Percentiles rank a stretch among this genome's conserved stretches.
Conservation (phyloP, 1,140 invertebrate species). For the Bombus cullumanus region DNA sequence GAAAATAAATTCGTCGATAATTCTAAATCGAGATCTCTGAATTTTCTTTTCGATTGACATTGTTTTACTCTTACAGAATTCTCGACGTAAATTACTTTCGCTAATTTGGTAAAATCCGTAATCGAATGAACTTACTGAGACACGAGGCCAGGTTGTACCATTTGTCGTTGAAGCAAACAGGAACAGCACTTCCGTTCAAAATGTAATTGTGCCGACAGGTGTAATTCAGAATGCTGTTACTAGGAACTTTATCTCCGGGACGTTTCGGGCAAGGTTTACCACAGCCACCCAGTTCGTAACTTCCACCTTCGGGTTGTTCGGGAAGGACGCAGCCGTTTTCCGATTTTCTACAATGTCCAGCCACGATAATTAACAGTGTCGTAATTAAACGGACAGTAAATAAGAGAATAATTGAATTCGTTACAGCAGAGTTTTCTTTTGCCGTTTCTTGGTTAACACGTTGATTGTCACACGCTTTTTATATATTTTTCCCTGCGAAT, state of each 20-base stretch:
- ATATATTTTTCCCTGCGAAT: no score
- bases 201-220: slow-evolving; percentile 64
- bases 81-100: neutral
- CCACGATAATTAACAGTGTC: slow-evolving; percentile 25
- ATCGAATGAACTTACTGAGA: slow-evolving; percentile 57
- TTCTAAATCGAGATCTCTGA: neutral
- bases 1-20: neutral
- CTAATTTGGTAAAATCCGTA: neutral
- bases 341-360: slow-evolving; percentile 26
- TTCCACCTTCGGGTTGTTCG: slow-evolving; percentile 59
- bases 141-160: slow-evolving; percentile 63
- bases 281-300: slow-evolving; percentile 65
- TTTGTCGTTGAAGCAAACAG: slow-evolving; percentile 62
- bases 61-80: neutral
- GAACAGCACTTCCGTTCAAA: slow-evolving; percentile 59
- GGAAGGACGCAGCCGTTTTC: slow-evolving; percentile 63
- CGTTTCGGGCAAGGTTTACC: slow-evolving; percentile 48
- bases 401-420: slow-evolving; percentile 32
- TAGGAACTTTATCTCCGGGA: slow-evolving; percentile 59
- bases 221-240: slow-evolving; percentile 67
- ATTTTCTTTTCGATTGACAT: neutral
- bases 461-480: no score
- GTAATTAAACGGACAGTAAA: slow-evolving; percentile 9
- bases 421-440: neutral
- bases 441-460: neutral